Percentiles rank a stretch among this genome's conserved stretches.
These are phyloP conservation scores for Diadophis punctatus DNA, from an alignment of 2,113 vertebrate genomes.

Conservation along the genomic window DNA sequence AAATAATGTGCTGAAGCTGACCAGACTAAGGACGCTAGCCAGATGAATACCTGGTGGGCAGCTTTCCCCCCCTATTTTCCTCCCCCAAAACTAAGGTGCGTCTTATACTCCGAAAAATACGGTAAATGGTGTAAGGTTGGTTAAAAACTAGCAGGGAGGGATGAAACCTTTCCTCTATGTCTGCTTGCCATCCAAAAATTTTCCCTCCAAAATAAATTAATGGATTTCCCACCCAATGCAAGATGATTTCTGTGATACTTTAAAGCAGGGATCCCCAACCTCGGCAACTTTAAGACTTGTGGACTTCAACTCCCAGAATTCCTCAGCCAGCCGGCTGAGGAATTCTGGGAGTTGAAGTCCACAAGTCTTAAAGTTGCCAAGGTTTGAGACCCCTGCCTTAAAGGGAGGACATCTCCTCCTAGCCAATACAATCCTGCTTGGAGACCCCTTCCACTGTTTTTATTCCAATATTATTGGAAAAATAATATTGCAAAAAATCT, in stretches of 20 bases:
- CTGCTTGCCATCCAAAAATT: background rate
- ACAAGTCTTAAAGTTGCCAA: no score
- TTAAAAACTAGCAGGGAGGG: background rate
- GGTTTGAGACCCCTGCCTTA: background rate
- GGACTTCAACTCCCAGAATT: no score
- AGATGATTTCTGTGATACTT: background rate
- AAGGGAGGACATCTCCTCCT: background rate
- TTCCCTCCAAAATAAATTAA: background rate
- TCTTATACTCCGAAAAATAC: no score
- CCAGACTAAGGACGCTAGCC: no score
- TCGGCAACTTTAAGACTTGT: no score
- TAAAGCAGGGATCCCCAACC: no score
- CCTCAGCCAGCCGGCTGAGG: no score
- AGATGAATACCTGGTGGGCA: no score
- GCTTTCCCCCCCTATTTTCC: no score
- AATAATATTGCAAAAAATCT: background rate
- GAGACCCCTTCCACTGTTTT: background rate
- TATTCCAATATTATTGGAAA: background rate
- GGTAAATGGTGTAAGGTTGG: background rate
- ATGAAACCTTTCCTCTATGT: background rate
- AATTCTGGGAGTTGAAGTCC: no score
- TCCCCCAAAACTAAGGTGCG: no score
- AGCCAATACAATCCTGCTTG: background rate
- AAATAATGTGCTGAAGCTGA: no score
- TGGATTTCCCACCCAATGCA: background rate